Base-by-base conservation (phyloP, 2,797 vertebrate species). In the Etheostoma perlongum region DNA sequence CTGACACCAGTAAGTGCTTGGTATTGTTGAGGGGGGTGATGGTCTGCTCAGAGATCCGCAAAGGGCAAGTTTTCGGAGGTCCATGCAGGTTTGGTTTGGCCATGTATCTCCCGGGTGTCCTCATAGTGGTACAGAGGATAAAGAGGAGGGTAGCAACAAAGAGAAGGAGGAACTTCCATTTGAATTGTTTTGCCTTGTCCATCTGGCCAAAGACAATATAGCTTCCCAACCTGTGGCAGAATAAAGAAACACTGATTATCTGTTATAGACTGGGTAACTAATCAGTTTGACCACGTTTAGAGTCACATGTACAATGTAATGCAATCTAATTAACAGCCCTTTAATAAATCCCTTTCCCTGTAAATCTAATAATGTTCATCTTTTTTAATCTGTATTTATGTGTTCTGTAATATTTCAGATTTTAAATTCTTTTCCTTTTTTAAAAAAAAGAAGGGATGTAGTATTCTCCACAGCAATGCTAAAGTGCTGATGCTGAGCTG, bases 1-100 rank as follows among this genome's bases (percentile, higher is more conserved):
- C 91, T 0, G 91, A 91, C 44, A 95, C 81, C 75, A 95, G 71
- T 0, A 93, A 30, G 59, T 91, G 90, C 30, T 67, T 77, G 18
- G 90, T 92, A 47, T 79, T 59, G 2, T n/a, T 16, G 19, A 93
- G 79, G 2, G 81, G 81, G 6, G 69, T 90, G 62, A 94, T 91
- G 74, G 58, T 88, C 4, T 75, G 6, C 2, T 67, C 0, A 4
- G 89, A 67, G 16, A 67, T 11, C 10, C 0, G 5, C 0, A 1
- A 0, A 11, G 58, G 72, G n/a, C 74, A 78, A 3, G 3, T 0
- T 0, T 4, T 7, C 0, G 0, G 12, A 1, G 0, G 0, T 0
- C 0, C 0, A 4, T 0, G 48, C 0, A 23, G 40, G 5, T 9
- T 52, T 8, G 70, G 66, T n/a, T 1, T 4, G 1, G 1, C 0